A percentile compares a stretch with the other conserved stretches of the same genome.
phyloP scores from a whole-genome alignment of 2,797 vertebrate species.

The Rhadinocentrus ornatus region DNA sequence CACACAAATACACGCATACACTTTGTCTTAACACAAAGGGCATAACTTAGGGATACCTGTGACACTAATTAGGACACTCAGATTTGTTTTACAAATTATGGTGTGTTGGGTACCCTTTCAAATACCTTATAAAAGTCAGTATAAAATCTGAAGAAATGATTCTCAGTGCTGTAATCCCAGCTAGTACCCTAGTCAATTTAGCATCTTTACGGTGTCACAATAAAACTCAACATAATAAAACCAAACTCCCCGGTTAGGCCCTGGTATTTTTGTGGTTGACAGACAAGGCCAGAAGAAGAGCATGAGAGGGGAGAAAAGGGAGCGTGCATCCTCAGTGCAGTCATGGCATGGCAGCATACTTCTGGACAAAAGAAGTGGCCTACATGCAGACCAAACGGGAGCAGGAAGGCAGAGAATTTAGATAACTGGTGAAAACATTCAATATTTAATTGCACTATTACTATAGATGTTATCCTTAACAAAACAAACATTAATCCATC shows the following conservation, averaged over 20 bases:
- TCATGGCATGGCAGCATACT: conserved; percentile 56
- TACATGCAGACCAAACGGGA: conserved; percentile 63
- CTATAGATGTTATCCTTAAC: background rate
- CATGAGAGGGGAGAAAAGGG: conserved; percentile 31
- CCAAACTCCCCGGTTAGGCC: conserved; percentile 40
- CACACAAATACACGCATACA: conserved; percentile 20
- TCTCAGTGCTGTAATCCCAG: background rate
- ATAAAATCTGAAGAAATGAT: background rate
- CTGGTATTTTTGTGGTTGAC: conserved; percentile 53
- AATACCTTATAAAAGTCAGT: background rate
- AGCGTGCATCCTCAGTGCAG: conserved; percentile 56
- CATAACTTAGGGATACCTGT: conserved; percentile 20
- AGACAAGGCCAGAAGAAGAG: conserved; percentile 53
- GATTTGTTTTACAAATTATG: background rate
- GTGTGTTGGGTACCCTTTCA: background rate
- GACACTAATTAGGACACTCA: background rate
- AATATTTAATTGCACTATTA: conserved; percentile 19
- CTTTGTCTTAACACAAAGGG: conserved; percentile 37
- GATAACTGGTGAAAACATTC: conserved; percentile 30
- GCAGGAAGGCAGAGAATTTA: conserved; percentile 28
- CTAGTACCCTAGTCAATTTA: background rate
- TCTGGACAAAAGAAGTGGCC: conserved; percentile 21
- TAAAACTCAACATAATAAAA: conserved; percentile 1
- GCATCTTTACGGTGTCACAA: conserved; percentile 5
- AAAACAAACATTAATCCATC: background rate